A percentile compares a stretch with the other conserved stretches of the same genome.
Evolutionary conservation across 92 coral and sea anemone genomes (phyloP).

Genomic region (Epizoanthus ramosus): DNA sequence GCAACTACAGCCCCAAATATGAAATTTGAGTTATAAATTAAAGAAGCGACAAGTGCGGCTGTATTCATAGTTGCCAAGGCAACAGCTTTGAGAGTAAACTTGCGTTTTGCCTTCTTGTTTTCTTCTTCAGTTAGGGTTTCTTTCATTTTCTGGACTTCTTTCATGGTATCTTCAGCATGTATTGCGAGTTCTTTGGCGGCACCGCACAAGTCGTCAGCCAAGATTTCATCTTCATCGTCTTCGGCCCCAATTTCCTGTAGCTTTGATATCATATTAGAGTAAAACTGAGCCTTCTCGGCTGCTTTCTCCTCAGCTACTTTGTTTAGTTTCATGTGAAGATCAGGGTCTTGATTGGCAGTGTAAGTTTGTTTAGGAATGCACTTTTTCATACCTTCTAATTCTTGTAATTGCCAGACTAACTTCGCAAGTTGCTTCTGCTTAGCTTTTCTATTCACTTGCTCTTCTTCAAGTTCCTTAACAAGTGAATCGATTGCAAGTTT

Average conservation of each 20-base stretch:
- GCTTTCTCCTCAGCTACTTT: conserved; percentile 72
- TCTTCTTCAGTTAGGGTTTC: conserved; percentile 40
- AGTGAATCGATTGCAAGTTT: conserved; percentile 83
- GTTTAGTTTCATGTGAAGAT: conserved; percentile 54
- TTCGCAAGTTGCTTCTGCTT: conserved; percentile 77
- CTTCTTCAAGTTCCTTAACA: conserved; percentile 80
- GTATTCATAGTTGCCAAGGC: conserved; percentile 47
- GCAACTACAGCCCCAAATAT: conserved; percentile 63
- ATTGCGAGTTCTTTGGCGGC: conserved; percentile 72
- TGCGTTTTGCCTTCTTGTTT: conserved; percentile 38
- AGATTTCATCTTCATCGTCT: conserved; percentile 57
- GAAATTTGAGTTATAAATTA: conserved; percentile 58
- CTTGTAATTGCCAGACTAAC: conserved; percentile 78
- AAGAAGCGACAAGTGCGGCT: conserved; percentile 55
- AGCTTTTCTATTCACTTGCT: conserved; percentile 71
- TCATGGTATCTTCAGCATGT: conserved; percentile 51
- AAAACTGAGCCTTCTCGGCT: conserved; percentile 63
- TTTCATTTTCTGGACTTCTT: conserved; percentile 25
- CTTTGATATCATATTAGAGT: conserved; percentile 61
- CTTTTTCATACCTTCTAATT: conserved; percentile 81
- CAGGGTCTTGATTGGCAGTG: conserved; percentile 37
- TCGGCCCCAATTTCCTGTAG: conserved; percentile 67
- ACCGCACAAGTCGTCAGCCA: conserved; percentile 66
- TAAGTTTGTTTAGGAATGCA: conserved; percentile 61
- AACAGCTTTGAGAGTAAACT: conserved; percentile 48